Conservation (phyloP, 2,888 invertebrate species). For the Lycocerus yunnanus region DNA sequence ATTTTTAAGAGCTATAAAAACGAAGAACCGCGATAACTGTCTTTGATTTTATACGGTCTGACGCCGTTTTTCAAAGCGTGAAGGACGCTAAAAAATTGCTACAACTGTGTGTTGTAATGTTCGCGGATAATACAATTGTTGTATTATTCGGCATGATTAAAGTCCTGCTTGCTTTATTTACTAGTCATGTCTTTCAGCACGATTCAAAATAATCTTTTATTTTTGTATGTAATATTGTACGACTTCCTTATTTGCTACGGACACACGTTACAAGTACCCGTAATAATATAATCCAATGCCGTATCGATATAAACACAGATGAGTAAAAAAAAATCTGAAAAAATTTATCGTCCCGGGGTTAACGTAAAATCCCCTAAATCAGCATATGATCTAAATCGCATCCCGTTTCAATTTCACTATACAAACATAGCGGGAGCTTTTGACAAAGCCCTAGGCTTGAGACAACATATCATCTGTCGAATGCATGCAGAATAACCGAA, state of each 20-base stretch:
- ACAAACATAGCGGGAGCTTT: constrained; percentile 49
- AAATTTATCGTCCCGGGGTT: background rate
- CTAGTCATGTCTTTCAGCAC: constrained; percentile 9
- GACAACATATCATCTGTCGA: constrained; percentile 52
- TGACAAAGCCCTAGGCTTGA: constrained; percentile 48
- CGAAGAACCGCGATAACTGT: constrained; percentile 5
- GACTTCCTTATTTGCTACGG: constrained; percentile 8
- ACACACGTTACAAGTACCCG: background rate
- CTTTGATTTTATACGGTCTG: constrained; percentile 8
- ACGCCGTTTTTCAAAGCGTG: constrained; percentile 13
- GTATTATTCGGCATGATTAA: constrained; percentile 13
- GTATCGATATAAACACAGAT: background rate
- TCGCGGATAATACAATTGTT: constrained; percentile 12
- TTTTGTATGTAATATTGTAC: background rate
- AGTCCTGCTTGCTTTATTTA: constrained; percentile 8
- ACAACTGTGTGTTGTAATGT: constrained; percentile 5
- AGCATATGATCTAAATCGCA: constrained; percentile 38
- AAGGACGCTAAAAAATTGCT: constrained; percentile 13
- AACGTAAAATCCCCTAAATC: constrained; percentile 32
- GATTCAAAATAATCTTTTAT: constrained; percentile 1
- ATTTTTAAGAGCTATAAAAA: constrained; percentile 1
- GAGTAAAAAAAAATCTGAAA: background rate
- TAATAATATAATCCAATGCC: background rate
- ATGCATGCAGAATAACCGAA: constrained; percentile 44
- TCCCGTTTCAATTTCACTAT: constrained; percentile 52